A percentile compares a stretch with the other conserved stretches of the same genome.
phyloP scores from a whole-genome alignment of 2,888 invertebrate species.

The Hofmannophila pseudospretella region DNA sequence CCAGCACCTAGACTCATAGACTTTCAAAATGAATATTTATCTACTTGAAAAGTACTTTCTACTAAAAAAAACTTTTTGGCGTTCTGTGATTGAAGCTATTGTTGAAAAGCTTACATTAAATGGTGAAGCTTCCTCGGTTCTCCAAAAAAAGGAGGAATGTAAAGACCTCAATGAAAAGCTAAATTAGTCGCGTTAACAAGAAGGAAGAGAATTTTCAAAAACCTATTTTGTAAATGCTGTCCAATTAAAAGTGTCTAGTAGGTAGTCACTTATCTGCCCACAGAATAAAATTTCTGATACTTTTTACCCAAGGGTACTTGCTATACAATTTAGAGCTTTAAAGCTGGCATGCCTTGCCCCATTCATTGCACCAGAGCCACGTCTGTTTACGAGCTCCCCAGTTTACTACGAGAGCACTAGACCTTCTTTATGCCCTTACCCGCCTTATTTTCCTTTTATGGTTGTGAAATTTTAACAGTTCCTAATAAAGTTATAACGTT shows the following conservation, averaged over 20 bases:
- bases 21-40: conserved; percentile 29
- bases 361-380: conserved; percentile 43
- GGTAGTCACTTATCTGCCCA: no score
- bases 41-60: conserved; percentile 29
- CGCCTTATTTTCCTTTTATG: conserved; percentile 43
- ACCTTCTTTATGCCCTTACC: conserved; percentile 43
- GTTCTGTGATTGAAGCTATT: conserved; percentile 43
- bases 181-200: conserved; percentile 31
- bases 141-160: conserved; percentile 18
- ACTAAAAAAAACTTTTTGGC: conserved; percentile 35
- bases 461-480: conserved; percentile 42
- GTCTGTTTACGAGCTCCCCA: conserved; percentile 56
- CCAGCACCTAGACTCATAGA: conserved; percentile 24
- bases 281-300: conserved; percentile 30
- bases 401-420: conserved; percentile 55
- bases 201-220: conserved; percentile 16
- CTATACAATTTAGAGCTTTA: conserved; percentile 30
- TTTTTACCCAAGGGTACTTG: conserved; percentile 40
- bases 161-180: conserved; percentile 21
- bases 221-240: conserved; percentile 33
- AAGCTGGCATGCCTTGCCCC: conserved; percentile 17
- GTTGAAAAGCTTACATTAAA: conserved; percentile 32
- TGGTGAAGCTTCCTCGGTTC: conserved; percentile 26
- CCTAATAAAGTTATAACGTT: conserved; percentile 35
- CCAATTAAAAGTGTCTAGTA: conserved; percentile 53